phyloP scores from a whole-genome alignment of 2,888 invertebrate species.

The Ectemnius lituratus region DNA sequence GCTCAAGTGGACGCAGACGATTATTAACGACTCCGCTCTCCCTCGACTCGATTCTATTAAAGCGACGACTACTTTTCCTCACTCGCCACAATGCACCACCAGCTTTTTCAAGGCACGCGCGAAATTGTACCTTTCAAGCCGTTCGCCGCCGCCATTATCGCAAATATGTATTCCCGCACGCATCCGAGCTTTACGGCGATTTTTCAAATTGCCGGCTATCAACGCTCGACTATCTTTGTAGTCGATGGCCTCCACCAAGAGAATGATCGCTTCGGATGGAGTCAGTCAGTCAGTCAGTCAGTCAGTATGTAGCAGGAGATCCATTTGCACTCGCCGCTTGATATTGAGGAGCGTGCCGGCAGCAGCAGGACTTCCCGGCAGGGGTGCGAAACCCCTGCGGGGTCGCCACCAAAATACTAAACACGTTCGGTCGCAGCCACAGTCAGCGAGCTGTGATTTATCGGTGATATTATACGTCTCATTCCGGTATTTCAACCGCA shows the following conservation, averaged over 20 bases:
- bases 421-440: slow-evolving; percentile 58
- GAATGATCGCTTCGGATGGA: neutral
- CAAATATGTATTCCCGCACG: neutral
- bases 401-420: slow-evolving; percentile 73
- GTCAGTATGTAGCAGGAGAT: slow-evolving; percentile 26
- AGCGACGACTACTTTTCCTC: slow-evolving; percentile 43
- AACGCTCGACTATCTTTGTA: too few relatives aligned
- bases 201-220: neutral
- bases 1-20: slow-evolving; percentile 54
- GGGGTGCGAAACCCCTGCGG: slow-evolving; percentile 70
- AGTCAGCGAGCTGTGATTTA: slow-evolving; percentile 67
- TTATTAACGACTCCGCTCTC: slow-evolving; percentile 55
- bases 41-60: slow-evolving; percentile 49
- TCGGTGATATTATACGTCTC: slow-evolving; percentile 55
- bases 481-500: slow-evolving; percentile 10
- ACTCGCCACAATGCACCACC: slow-evolving; percentile 37
- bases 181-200: slow-evolving; percentile 31
- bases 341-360: slow-evolving; percentile 48
- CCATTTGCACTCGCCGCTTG: slow-evolving; percentile 27
- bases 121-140: slow-evolving; percentile 40
- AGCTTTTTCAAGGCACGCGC: slow-evolving; percentile 11
- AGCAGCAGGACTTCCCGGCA: slow-evolving; percentile 53
- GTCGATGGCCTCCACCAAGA: neutral
- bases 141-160: slow-evolving; percentile 5
- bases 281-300: neutral